Percentiles rank a stretch among this genome's conserved stretches.
Evolutionary conservation across 2,888 invertebrate species (phyloP).

Genomic region (Mechanitis messenoides): DNA sequence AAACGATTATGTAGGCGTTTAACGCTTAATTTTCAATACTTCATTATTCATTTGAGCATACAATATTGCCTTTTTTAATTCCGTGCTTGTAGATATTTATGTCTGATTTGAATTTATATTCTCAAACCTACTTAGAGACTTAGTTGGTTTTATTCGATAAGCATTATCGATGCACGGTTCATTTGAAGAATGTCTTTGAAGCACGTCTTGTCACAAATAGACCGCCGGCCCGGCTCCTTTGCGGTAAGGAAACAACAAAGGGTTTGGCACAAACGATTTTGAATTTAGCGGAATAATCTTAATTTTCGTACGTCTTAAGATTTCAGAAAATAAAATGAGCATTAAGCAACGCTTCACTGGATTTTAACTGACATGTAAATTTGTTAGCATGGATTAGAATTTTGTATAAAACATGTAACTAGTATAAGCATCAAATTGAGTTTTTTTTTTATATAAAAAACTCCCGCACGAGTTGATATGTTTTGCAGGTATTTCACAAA

Average conservation of each 20-base stretch:
- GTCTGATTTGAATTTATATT: neutral
- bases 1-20: neutral
- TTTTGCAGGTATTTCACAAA: too few relatives aligned
- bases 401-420: too few relatives aligned
- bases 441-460: too few relatives aligned
- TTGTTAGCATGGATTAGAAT: too few relatives aligned
- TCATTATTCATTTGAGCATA: too few relatives aligned
- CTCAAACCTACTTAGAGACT: constrained; percentile 1
- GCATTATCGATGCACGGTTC: constrained; percentile 34
- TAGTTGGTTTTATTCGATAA: constrained; percentile 8
- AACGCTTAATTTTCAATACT: too few relatives aligned
- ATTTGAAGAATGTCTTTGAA: constrained; percentile 48
- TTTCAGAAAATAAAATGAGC: constrained; percentile 7
- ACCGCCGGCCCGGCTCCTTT: constrained; percentile 24
- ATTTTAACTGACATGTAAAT: neutral
- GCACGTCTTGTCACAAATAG: constrained; percentile 35
- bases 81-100: neutral
- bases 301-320: constrained; percentile 26
- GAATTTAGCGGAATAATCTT: constrained; percentile 45
- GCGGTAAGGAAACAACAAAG: constrained; percentile 33
- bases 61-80: too few relatives aligned
- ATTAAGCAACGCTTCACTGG: constrained; percentile 1
- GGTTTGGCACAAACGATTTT: constrained; percentile 32
- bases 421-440: neutral
- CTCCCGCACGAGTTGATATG: too few relatives aligned